A percentile compares a stretch with the other conserved stretches of the same genome.
Conservation (phyloP, 2,888 invertebrate species). For the Melieria crassipennis region DNA sequence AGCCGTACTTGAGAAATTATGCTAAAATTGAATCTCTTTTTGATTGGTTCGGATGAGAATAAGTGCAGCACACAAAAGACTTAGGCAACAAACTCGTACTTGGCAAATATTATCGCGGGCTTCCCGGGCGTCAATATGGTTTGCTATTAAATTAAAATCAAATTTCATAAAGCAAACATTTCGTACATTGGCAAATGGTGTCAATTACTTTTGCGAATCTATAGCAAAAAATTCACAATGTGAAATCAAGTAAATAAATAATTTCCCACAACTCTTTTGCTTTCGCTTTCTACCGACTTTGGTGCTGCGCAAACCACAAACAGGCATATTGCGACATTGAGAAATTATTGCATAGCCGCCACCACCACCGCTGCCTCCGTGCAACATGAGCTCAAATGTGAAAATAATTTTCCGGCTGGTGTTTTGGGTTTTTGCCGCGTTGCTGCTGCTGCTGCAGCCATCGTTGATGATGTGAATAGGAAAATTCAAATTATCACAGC, state of each 20-base stretch:
- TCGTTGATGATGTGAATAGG: not conserved
- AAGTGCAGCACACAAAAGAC: no score
- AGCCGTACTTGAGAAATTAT: no score
- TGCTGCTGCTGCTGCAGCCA: not conserved
- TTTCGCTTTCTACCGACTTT: not conserved
- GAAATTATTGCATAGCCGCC: slow-evolving; percentile 41
- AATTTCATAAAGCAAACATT: no score
- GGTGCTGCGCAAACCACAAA: slow-evolving; percentile 9
- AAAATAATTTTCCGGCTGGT: slow-evolving; percentile 22
- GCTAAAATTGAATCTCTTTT: no score
- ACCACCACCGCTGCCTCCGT: not conserved
- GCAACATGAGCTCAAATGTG: slow-evolving; percentile 30
- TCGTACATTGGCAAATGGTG: no score
- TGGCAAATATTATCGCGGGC: no score
- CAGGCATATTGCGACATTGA: slow-evolving; percentile 56
- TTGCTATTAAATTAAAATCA: not conserved
- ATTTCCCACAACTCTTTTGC: not conserved
- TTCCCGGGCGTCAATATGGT: no score
- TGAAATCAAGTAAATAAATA: not conserved
- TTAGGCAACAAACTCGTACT: no score
- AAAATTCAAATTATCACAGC: not conserved
- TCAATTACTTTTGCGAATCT: not conserved
- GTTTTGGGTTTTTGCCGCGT: not conserved
- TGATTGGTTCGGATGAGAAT: no score
- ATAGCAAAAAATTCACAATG: not conserved